Percentiles rank a stretch among this genome's conserved stretches.
Conservation (phyloP, 2,888 invertebrate species). For the Deilephila elpenor region DNA sequence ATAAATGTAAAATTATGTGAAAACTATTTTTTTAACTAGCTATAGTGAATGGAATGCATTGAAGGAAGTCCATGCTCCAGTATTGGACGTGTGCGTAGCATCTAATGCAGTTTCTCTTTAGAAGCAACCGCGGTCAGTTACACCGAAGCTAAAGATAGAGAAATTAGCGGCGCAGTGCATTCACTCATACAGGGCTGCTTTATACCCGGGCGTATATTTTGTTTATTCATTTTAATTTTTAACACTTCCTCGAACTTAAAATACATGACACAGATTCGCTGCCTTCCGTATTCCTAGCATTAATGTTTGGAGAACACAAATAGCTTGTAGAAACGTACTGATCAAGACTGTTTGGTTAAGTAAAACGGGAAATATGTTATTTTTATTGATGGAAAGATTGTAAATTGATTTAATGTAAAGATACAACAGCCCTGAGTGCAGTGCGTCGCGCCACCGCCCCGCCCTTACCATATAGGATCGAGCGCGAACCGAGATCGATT, state of each 20-base stretch:
- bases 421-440: conserved; percentile 24
- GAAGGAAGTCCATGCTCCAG: conserved; percentile 43
- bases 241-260: conserved; percentile 17
- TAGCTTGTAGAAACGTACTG: background rate
- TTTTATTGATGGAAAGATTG: background rate
- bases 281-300: conserved; percentile 20
- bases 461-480: conserved; percentile 74
- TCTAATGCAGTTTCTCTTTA: conserved; percentile 81
- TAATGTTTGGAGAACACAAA: background rate
- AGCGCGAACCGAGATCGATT: conserved; percentile 79
- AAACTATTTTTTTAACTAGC: background rate
- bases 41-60: conserved; percentile 23
- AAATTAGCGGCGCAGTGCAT: conserved; percentile 74
- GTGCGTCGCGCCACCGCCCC: conserved; percentile 37
- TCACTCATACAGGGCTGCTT: conserved; percentile 32
- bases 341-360: background rate
- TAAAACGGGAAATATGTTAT: background rate
- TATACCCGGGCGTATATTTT: conserved; percentile 30
- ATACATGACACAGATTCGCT: conserved; percentile 16
- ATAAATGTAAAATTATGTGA: background rate
- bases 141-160: conserved; percentile 83
- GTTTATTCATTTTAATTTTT: conserved; percentile 24
- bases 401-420: background rate
- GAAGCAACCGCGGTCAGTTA: conserved; percentile 79
- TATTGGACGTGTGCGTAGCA: conserved; percentile 70